Conservation (phyloP, 30 jellyfish, hydroid and myxozoan species). For the Cassiopea xamachana region DNA sequence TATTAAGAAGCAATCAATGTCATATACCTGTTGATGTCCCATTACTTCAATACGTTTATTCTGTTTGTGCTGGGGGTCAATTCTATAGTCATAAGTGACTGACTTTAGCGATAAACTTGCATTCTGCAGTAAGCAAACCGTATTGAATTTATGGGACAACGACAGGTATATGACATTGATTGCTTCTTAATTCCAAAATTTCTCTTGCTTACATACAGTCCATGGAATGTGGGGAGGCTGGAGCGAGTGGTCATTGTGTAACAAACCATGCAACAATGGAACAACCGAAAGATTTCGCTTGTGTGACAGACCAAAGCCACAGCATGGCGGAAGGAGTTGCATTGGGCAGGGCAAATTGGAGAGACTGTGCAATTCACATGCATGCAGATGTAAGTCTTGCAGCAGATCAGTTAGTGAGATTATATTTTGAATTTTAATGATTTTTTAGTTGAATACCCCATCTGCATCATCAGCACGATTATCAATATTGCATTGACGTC, state of each 20-base stretch:
- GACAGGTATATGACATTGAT: too few relatives aligned
- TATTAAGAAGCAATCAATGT: too few relatives aligned
- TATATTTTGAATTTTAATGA: not conserved
- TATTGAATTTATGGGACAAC: too few relatives aligned
- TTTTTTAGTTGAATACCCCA: not conserved
- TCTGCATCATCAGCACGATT: not conserved
- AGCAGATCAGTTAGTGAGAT: too few relatives aligned
- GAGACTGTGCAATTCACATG: slow-evolving; percentile 28
- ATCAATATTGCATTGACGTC: not conserved
- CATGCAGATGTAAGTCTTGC: slow-evolving; percentile 48
- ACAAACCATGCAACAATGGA: slow-evolving; percentile 67
- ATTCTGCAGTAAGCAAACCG: too few relatives aligned
- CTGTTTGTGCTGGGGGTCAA: too few relatives aligned
- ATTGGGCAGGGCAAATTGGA: slow-evolving; percentile 40
- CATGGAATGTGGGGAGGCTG: slow-evolving; percentile 76
- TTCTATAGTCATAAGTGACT: too few relatives aligned
- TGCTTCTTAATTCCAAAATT: too few relatives aligned
- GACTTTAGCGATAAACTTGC: too few relatives aligned
- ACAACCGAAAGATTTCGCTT: slow-evolving; percentile 25
- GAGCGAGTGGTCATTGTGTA: slow-evolving; percentile 67
- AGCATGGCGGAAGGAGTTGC: slow-evolving; percentile 40
- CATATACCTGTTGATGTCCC: too few relatives aligned
- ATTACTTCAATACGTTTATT: too few relatives aligned
- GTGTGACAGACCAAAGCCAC: slow-evolving; percentile 73
- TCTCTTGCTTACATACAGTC: slow-evolving; percentile 19